Conservation (phyloP, 2,888 invertebrate species). For the Bombylius discolor region DNA sequence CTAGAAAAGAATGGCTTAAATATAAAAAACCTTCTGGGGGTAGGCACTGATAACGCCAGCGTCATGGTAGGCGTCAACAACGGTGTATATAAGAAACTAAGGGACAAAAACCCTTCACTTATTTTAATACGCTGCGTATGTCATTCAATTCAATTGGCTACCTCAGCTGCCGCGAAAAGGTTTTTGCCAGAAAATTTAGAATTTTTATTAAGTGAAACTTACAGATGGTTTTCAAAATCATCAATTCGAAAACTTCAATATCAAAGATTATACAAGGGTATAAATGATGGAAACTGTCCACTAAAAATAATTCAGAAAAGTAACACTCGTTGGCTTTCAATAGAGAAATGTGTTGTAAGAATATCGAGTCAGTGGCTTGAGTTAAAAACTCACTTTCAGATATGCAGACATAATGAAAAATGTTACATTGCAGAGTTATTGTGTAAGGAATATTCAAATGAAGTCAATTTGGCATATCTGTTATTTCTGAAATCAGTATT, state of each 20-base stretch:
- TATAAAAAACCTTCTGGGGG: background rate
- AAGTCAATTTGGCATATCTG: background rate
- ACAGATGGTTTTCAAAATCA: background rate
- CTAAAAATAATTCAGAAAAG: slow-evolving; percentile 15
- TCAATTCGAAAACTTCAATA: no score
- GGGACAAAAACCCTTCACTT: background rate
- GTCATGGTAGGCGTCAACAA: background rate
- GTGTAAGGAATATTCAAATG: background rate
- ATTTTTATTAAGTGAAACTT: slow-evolving; percentile 14
- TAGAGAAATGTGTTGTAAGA: slow-evolving; percentile 10
- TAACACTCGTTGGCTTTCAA: slow-evolving; percentile 20
- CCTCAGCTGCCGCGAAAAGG: background rate
- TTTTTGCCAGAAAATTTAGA: background rate
- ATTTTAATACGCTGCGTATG: background rate
- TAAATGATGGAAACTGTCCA: slow-evolving; percentile 18
- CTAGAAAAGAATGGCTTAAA: background rate
- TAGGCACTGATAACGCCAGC: background rate
- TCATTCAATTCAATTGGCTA: background rate
- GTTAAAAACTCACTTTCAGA: background rate
- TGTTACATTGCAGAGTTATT: background rate
- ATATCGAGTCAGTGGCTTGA: background rate
- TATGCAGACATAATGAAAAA: background rate
- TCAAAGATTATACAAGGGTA: slow-evolving; percentile 13
- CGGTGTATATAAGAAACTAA: background rate
- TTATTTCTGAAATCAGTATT: slow-evolving; percentile 16